Percentiles rank a stretch among this genome's conserved stretches.
phyloP scores from a whole-genome alignment of 2,888 invertebrate species.

The Aelia acuminata region DNA sequence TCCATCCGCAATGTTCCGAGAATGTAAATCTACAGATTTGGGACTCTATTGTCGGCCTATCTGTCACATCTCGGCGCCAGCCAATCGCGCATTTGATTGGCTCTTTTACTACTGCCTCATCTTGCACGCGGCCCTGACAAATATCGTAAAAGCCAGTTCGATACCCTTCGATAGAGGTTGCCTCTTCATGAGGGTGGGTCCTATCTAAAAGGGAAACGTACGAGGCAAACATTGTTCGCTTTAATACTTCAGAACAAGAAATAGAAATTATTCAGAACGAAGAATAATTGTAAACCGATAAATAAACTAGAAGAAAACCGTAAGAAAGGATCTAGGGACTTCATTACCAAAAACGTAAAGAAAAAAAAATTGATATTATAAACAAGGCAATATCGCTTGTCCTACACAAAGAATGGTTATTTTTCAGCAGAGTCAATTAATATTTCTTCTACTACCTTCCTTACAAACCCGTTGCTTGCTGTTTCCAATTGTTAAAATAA shows the following conservation, averaged over 20 bases:
- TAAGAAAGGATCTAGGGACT: no score
- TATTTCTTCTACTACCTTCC: no score
- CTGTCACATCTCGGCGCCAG: constrained; percentile 42
- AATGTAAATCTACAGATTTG: constrained; percentile 41
- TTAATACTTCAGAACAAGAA: background rate
- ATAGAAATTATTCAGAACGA: no score
- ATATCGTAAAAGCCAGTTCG: constrained; percentile 37
- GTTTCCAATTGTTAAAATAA: no score
- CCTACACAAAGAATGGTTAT: no score
- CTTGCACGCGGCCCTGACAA: background rate
- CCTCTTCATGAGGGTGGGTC: background rate
- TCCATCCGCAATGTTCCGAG: background rate
- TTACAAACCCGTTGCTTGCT: no score
- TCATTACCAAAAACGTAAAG: no score
- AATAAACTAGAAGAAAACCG: no score
- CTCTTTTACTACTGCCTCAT: constrained; percentile 5
- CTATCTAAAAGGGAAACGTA: background rate
- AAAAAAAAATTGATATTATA: no score
- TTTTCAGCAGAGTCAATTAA: no score
- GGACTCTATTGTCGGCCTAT: background rate
- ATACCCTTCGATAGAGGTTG: constrained; percentile 13
- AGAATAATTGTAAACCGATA: no score
- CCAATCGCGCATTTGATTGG: constrained; percentile 23
- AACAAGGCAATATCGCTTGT: no score
- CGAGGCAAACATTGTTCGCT: background rate